These are phyloP conservation scores for Chlorocebus sabaeus DNA, from an alignment of 2,113 vertebrate genomes.

Conservation along the genomic window DNA sequence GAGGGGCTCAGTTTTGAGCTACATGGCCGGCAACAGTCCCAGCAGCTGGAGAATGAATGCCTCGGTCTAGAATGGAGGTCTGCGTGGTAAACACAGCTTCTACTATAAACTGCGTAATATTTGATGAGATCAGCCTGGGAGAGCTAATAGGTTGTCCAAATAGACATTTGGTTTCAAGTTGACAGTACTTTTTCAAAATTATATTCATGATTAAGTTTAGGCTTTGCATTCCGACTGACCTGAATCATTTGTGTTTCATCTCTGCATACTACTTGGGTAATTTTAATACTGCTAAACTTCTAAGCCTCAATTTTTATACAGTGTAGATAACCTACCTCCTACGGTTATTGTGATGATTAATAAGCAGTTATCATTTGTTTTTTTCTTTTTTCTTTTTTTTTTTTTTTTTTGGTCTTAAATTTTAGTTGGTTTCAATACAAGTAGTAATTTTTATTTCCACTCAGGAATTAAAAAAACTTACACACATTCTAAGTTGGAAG, in stretches of 20 bases:
- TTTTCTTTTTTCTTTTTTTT: no score
- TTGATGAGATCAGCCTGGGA: background rate
- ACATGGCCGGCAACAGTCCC: background rate
- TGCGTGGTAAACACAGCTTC: background rate
- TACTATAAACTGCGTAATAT: background rate
- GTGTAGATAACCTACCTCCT: background rate
- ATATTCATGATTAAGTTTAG: background rate
- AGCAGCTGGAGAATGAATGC: background rate
- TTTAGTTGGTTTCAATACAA: background rate
- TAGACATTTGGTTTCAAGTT: background rate
- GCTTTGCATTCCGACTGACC: background rate
- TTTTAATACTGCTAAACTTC: background rate
- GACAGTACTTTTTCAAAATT: background rate
- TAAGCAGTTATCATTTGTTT: background rate
- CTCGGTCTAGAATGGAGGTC: background rate
- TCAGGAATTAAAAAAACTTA: background rate
- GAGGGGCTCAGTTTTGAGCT: background rate
- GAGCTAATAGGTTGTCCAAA: background rate
- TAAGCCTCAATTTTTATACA: background rate
- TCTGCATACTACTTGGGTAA: background rate
- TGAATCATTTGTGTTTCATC: background rate
- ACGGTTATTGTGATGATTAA: background rate
- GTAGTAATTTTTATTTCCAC: background rate
- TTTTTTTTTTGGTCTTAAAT: background rate
- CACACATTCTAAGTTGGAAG: background rate